A percentile compares a stretch with the other conserved stretches of the same genome.
Evolutionary conservation across 2,113 vertebrate genomes (phyloP).

Genomic region (Mustela lutreola): DNA sequence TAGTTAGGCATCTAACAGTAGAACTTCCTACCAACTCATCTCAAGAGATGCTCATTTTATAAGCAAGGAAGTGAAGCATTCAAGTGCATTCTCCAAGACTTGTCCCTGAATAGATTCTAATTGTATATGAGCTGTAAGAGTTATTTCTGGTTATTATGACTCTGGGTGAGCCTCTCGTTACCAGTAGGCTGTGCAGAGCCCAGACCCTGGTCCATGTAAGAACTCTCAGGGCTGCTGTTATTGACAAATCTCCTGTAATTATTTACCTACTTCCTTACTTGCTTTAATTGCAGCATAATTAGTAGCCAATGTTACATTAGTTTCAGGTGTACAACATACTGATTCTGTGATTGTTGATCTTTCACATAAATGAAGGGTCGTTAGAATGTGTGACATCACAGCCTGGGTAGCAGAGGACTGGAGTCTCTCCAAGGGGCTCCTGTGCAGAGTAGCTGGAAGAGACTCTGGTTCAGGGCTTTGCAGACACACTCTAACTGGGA

Average conservation of each 20-base stretch:
- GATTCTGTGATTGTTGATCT: neutral
- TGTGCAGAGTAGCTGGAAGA: neutral
- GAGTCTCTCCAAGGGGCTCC: neutral
- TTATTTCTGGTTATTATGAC: neutral
- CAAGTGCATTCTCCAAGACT: neutral
- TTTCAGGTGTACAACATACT: neutral
- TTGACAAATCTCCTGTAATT: neutral
- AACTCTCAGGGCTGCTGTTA: neutral
- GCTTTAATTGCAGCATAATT: neutral
- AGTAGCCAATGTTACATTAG: neutral
- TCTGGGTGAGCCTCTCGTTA: neutral
- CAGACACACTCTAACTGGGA: neutral
- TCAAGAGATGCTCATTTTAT: neutral
- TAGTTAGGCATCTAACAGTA: neutral
- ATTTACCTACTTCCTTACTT: neutral
- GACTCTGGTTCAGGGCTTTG: neutral
- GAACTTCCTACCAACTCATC: neutral
- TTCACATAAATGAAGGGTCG: neutral
- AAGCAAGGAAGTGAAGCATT: constrained; percentile 35
- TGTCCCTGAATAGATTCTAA: neutral
- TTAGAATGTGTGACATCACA: neutral
- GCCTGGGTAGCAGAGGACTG: neutral
- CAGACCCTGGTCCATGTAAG: neutral
- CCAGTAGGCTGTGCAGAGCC: neutral
- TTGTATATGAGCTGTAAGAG: neutral